Evolutionary conservation across 2,888 invertebrate species (phyloP).

Genomic region (Cerceris rybyensis): DNA sequence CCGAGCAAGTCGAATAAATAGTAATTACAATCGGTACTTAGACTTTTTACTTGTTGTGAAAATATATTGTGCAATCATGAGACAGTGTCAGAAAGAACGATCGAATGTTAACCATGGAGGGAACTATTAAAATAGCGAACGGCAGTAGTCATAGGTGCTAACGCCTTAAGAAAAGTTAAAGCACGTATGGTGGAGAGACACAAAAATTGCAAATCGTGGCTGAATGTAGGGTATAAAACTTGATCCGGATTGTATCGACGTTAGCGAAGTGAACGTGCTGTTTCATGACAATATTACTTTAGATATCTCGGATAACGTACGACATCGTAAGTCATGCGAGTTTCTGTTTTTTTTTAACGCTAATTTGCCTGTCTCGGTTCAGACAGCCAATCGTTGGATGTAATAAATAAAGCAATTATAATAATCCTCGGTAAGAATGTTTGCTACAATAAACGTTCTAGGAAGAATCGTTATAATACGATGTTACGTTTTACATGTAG

Average conservation of each 20-base stretch:
- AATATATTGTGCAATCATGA: slow-evolving; percentile 57
- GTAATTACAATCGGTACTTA: slow-evolving; percentile 66
- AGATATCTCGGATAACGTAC: no score
- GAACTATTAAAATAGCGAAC: slow-evolving; percentile 64
- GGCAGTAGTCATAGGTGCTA: slow-evolving; percentile 66
- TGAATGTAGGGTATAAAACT: background rate
- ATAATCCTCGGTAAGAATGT: no score
- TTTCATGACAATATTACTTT: background rate
- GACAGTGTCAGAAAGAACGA: slow-evolving; percentile 42
- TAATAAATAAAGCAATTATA: no score
- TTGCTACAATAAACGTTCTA: no score
- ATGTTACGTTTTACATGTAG: no score
- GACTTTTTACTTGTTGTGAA: slow-evolving; percentile 53
- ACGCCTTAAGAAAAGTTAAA: background rate
- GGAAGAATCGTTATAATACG: no score
- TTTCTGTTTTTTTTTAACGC: no score
- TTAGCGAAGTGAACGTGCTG: background rate
- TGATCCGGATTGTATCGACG: background rate
- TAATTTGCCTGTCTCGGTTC: no score
- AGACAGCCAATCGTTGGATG: no score
- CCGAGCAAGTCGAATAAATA: no score
- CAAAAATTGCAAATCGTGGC: background rate
- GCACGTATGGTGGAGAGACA: background rate
- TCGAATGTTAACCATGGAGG: slow-evolving; percentile 26
- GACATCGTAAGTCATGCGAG: no score